Conservation (phyloP, 2,113 vertebrate species). For the Clarias magur region DNA sequence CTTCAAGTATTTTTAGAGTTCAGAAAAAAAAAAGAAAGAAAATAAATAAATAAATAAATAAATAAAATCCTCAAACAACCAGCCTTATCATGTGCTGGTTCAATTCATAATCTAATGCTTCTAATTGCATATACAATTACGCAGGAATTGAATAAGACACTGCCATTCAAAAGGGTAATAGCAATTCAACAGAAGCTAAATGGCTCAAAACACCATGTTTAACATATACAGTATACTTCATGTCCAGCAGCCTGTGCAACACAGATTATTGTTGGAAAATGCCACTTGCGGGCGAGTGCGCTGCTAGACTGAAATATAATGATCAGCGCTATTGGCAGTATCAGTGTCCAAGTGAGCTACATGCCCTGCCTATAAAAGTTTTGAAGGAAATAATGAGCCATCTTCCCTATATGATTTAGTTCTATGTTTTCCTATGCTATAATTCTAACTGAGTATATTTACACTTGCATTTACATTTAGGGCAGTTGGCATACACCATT, state of each 20-base stretch:
- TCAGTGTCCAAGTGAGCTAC: neutral
- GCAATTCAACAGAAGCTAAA: constrained; percentile 8
- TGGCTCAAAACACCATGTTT: constrained; percentile 30
- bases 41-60: neutral
- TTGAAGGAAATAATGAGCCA: neutral
- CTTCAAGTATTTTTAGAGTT: constrained; percentile 13
- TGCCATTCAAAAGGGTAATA: constrained; percentile 1
- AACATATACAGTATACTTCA: constrained; percentile 17
- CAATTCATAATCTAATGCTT: constrained; percentile 21
- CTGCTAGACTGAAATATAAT: constrained; percentile 5
- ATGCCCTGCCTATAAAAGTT: neutral
- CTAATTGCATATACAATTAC: constrained; percentile 25
- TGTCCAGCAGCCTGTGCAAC: neutral
- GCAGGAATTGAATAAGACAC: constrained; percentile 6
- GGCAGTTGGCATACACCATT: too few species aligned
- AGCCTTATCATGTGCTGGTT: constrained; percentile 20
- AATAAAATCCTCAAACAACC: constrained; percentile 8
- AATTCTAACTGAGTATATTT: neutral
- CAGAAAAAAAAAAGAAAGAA: neutral
- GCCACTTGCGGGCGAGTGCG: neutral
- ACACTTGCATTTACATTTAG: too few species aligned
- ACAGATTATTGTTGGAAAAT: constrained; percentile 27
- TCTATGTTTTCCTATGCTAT: neutral
- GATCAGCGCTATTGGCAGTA: neutral
- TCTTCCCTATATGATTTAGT: neutral